Percentiles rank a stretch among this genome's conserved stretches.
Conservation (phyloP, 2,113 vertebrate genomes). For the Bostrychus sinensis region DNA sequence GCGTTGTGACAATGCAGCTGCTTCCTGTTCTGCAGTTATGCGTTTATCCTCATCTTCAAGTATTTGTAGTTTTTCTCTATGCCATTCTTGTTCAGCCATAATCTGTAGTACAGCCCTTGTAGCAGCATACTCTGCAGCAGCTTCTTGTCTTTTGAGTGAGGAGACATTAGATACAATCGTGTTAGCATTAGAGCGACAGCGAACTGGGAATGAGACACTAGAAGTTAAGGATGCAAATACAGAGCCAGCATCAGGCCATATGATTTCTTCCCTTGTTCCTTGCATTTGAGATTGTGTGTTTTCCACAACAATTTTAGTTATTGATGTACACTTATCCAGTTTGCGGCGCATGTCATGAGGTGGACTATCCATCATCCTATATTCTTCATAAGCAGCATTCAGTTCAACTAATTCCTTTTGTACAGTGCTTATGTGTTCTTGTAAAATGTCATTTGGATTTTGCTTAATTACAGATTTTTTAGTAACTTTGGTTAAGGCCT, state of each 20-base stretch:
- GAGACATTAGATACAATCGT: background rate
- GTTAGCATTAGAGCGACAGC: background rate
- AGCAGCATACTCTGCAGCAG: conserved; percentile 10
- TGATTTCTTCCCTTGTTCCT: background rate
- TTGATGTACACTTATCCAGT: conserved; percentile 7
- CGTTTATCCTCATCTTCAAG: conserved; percentile 7
- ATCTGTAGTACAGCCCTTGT: conserved; percentile 15
- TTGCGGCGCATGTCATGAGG: conserved; percentile 8
- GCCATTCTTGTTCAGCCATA: conserved; percentile 25
- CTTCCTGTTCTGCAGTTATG: conserved; percentile 21
- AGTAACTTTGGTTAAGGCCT: background rate
- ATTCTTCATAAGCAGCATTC: conserved; percentile 24
- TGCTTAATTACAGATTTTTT: conserved; percentile 12
- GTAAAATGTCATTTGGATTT: conserved; percentile 8
- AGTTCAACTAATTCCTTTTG: conserved; percentile 10
- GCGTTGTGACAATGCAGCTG: conserved; percentile 11
- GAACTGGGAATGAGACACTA: conserved; percentile 1
- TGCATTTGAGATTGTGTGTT: conserved; percentile 2
- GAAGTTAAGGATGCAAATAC: background rate
- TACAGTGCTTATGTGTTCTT: conserved; percentile 13
- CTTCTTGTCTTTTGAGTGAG: conserved; percentile 19
- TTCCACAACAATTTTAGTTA: background rate
- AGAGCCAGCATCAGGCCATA: conserved; percentile 8
- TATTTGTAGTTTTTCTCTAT: conserved; percentile 2
- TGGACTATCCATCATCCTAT: background rate